These are phyloP conservation scores for Diogma glabrata DNA, from an alignment of 2,888 invertebrate genomes.

Conservation along the genomic window DNA sequence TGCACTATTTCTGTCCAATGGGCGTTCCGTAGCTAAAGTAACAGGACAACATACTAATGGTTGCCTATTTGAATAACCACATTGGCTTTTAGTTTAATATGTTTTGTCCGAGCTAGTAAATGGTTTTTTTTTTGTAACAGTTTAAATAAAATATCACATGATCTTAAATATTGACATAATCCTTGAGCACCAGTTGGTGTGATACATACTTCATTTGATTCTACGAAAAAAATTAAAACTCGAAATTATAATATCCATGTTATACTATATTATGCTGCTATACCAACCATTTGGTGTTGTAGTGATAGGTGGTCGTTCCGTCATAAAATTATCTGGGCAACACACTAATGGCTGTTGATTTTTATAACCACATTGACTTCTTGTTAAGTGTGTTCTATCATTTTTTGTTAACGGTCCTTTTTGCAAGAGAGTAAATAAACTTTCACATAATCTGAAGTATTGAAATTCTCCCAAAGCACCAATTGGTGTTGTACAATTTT, in stretches of 20 bases:
- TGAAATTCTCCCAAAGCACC: conserved; percentile 31
- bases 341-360: conserved; percentile 5
- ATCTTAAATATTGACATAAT: conserved; percentile 27
- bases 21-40: not conserved
- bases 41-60: conserved; percentile 37
- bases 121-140: conserved; percentile 26
- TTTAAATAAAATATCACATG: conserved; percentile 28
- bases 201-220: conserved; percentile 19
- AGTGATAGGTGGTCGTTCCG: too few relatives aligned
- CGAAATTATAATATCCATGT: too few relatives aligned
- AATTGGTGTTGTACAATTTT: conserved; percentile 28
- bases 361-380: conserved; percentile 7
- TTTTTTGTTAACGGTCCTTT: not conserved
- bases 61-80: conserved; percentile 43
- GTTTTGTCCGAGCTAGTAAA: conserved; percentile 24
- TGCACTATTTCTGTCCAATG: not conserved
- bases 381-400: conserved; percentile 1
- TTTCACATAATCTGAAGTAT: conserved; percentile 26
- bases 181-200: conserved; percentile 30
- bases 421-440: conserved; percentile 22
- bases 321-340: conserved; percentile 1
- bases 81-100: conserved; percentile 46
- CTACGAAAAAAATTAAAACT: too few relatives aligned
- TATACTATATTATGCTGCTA: too few relatives aligned
- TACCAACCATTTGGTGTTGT: too few relatives aligned